Evolutionary conservation across 2,888 invertebrate genomes (phyloP).

Genomic region (Phortica okadai): DNA sequence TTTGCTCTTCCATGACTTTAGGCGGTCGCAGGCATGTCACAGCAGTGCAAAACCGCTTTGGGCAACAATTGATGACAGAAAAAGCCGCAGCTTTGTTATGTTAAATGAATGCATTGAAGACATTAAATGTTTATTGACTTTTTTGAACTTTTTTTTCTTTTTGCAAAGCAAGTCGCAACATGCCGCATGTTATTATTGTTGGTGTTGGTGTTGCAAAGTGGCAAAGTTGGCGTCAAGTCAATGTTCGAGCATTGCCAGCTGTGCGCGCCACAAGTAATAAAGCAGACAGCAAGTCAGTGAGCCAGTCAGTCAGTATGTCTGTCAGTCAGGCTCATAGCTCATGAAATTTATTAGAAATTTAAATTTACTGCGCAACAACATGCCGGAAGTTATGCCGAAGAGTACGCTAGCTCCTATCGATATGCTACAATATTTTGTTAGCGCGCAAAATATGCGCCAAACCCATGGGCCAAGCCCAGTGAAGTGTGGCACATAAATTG

Average conservation of each 20-base stretch:
- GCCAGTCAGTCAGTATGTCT: too few species aligned
- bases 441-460: neutral
- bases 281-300: neutral
- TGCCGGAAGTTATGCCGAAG: neutral
- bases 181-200: neutral
- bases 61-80: too few species aligned
- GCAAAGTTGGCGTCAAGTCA: neutral
- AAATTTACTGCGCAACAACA: conserved; percentile 21
- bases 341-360: conserved; percentile 30
- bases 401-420: neutral
- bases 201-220: conserved; percentile 8
- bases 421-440: neutral
- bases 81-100: too few species aligned
- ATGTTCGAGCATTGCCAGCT: neutral
- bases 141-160: too few species aligned
- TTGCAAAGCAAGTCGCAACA: neutral
- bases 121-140: too few species aligned
- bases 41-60: too few species aligned
- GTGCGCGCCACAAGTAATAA: neutral
- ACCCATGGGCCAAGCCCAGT: neutral
- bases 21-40: too few species aligned
- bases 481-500: conserved; percentile 21
- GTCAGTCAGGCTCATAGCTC: neutral
- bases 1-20: conserved; percentile 5
- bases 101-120: too few species aligned